Evolutionary conservation across 2,888 invertebrate genomes (phyloP).

Genomic region (Zonitis immaculata): DNA sequence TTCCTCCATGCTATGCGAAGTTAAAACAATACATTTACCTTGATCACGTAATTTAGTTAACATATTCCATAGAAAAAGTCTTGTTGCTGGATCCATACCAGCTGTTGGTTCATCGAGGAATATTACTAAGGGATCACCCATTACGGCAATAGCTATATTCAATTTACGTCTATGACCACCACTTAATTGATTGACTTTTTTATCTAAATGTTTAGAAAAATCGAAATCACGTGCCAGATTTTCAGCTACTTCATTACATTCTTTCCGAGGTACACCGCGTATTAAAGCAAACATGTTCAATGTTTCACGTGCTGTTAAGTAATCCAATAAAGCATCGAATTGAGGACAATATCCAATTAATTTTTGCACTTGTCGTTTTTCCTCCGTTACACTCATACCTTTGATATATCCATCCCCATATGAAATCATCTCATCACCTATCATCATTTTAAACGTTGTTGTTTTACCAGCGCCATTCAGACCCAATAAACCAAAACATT

Average conservation of each 20-base stretch:
- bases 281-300: conserved; percentile 52
- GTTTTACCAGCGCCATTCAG: conserved; percentile 88
- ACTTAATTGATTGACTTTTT: conserved; percentile 48
- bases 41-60: conserved; percentile 63
- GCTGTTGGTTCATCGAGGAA: conserved; percentile 55
- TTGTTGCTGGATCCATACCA: conserved; percentile 77
- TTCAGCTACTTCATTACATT: conserved; percentile 38
- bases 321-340: conserved; percentile 54
- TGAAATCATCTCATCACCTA: conserved; percentile 71
- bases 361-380: conserved; percentile 55
- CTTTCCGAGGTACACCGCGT: conserved; percentile 45
- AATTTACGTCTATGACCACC: conserved; percentile 57
- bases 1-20: conserved; percentile 85
- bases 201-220: conserved; percentile 47
- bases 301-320: conserved; percentile 54
- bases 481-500: conserved; percentile 79
- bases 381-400: conserved; percentile 40
- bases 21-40: conserved; percentile 73
- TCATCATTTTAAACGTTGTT: conserved; percentile 85
- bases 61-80: conserved; percentile 75
- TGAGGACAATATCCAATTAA: conserved; percentile 56
- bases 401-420: conserved; percentile 65
- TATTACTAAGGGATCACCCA: conserved; percentile 55
- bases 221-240: conserved; percentile 47
- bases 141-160: conserved; percentile 53